Base-by-base conservation (phyloP, 2,888 invertebrate species). In the Lypha dubia region DNA sequence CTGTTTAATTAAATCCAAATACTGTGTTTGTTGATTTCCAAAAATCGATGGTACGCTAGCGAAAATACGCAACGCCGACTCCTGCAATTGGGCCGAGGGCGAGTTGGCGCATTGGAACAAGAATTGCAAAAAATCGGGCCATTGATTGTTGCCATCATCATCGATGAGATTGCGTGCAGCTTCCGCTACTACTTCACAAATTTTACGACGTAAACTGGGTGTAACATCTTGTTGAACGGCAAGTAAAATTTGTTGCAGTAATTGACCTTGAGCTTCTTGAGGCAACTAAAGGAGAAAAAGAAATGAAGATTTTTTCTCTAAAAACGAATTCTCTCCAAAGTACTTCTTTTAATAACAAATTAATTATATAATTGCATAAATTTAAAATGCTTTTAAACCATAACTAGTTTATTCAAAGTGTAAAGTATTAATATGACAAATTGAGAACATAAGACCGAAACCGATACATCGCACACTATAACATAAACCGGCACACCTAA, bases 11-110 rank as follows among this genome's bases (percentile, higher is more conserved):
- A 98, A 94, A 88, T 97, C 96, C 87, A 99, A 92, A 92, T 98
- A 98, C 90, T 97, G 96, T 86, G 95, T 94, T 91, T 99, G 98
- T 90, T 98, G 97, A 91, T 97, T 98, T 49, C 99, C 99, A 94
- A 99, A 99, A 73, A 99, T 96, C 46, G 98, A 97, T 28, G 99
- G 99, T 44, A 99, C 98, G 88, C 97, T 98, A 95, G 98, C 96
- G 90, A 99, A 98, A 94, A 99, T 97, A 87, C 97, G 95, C 75
- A 99, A 95, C 51, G 98, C 98, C 87, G 97, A 96, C 92, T 99
- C 98, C 93, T 98, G 98, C 80, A 98, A 94, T 86, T 96, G 95
- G 32, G 96, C 94, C 89, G 96, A 95, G 62, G 95, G 94, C 53
- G 97, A 96, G 91, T 95, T 96, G 67, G 98, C 98, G 92, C 98